These are phyloP conservation scores for Lordiphosa collinella DNA, from an alignment of 1,140 invertebrate species.

Conservation along the genomic window DNA sequence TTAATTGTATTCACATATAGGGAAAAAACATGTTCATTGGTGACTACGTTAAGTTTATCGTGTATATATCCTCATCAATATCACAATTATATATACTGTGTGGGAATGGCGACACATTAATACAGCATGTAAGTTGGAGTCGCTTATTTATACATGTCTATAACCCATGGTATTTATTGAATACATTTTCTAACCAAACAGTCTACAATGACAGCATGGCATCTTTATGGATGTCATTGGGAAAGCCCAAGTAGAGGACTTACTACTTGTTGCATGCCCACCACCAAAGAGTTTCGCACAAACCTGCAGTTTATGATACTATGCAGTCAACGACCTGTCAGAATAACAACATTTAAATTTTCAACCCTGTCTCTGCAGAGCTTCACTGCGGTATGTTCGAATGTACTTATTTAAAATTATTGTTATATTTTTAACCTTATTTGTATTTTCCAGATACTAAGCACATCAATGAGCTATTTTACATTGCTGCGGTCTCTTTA, in stretches of 20 bases:
- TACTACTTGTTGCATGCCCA: neutral
- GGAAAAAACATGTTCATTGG: constrained; percentile 70
- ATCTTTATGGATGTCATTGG: constrained; percentile 68
- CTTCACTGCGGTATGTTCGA: constrained; percentile 58
- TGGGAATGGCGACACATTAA: constrained; percentile 64
- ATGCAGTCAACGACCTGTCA: constrained; percentile 66
- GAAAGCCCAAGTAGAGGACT: constrained; percentile 13
- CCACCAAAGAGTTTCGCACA: constrained; percentile 36
- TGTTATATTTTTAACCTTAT: neutral
- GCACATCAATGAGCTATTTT: constrained; percentile 73
- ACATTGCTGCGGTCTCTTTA: constrained; percentile 66
- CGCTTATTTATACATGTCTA: too few relatives aligned
- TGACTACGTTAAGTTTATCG: constrained; percentile 68
- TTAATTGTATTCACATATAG: constrained; percentile 10
- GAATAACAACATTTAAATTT: constrained; percentile 74
- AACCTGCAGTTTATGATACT: constrained; percentile 66
- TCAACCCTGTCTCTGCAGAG: constrained; percentile 71
- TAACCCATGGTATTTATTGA: too few relatives aligned
- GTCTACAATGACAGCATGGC: constrained; percentile 54
- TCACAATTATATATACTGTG: constrained; percentile 71
- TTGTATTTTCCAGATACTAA: constrained; percentile 50
- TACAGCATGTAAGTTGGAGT: constrained; percentile 49
- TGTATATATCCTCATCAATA: constrained; percentile 65
- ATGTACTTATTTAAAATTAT: neutral
- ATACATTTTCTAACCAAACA: constrained; percentile 1